Evolutionary conservation across 1,140 invertebrate species (phyloP).

Genomic region (Holcopasites calliopsidis): DNA sequence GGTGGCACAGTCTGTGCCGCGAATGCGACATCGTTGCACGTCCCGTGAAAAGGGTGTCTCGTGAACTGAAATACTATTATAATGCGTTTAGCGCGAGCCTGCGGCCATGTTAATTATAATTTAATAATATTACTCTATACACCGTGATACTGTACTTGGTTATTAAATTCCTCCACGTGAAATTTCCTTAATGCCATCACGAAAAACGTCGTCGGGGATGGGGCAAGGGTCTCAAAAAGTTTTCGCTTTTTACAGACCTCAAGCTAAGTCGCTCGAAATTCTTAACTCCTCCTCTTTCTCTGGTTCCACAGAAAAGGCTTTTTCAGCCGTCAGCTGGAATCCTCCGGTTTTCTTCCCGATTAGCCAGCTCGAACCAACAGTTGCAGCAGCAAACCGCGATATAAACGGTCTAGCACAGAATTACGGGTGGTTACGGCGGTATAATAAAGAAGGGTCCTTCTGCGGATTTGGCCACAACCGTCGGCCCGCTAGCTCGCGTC

Average conservation of each 20-base stretch:
- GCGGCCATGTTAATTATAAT: conserved; percentile 21
- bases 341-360: too few species aligned
- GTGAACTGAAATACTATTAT: conserved; percentile 23
- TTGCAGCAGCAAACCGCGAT: background rate
- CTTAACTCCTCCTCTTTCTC: too few species aligned
- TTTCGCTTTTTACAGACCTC: too few species aligned
- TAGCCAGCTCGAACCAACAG: conserved; percentile 4
- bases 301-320: too few species aligned
- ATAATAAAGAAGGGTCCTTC: conserved; percentile 33
- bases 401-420: background rate
- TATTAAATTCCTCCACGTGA: background rate
- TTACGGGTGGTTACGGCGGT: conserved; percentile 16
- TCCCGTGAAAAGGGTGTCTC: conserved; percentile 3
- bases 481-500: conserved; percentile 29
- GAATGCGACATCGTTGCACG: conserved; percentile 2
- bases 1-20: background rate
- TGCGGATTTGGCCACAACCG: conserved; percentile 42
- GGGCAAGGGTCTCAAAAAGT: too few species aligned
- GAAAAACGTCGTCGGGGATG: background rate
- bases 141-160: background rate
- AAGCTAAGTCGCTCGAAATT: too few species aligned
- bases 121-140: conserved; percentile 16
- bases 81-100: background rate
- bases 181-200: background rate
- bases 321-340: too few species aligned